Evolutionary conservation across 2,113 vertebrate species (phyloP).

Genomic region (Cheirogaleus medius): DNA sequence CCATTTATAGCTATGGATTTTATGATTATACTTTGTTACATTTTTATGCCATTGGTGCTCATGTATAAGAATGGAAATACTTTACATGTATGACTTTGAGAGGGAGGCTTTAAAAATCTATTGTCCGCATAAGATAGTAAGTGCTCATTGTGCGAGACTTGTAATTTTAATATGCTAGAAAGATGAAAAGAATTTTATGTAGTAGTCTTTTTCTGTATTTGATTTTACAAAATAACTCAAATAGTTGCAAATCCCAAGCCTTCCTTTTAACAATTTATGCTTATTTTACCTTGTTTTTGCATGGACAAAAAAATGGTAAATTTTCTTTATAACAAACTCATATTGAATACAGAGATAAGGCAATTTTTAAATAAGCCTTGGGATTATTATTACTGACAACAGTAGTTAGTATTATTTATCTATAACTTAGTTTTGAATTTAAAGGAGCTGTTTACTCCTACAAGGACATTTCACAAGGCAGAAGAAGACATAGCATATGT

Average conservation of each 20-base stretch:
- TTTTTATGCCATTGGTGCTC: constrained; percentile 42
- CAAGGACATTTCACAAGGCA: constrained; percentile 13
- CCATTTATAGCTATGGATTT: constrained; percentile 18
- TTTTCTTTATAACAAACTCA: neutral
- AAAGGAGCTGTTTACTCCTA: neutral
- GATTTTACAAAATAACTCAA: neutral
- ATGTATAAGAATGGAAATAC: neutral
- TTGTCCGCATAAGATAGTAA: neutral
- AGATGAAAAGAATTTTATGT: neutral
- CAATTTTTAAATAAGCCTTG: neutral
- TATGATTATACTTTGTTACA: constrained; percentile 14
- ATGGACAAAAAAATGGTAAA: constrained; percentile 8
- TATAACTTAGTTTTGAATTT: neutral
- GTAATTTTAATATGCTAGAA: neutral
- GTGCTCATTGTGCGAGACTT: neutral
- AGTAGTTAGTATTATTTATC: neutral
- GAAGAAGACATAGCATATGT: neutral
- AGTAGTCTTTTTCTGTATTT: neutral
- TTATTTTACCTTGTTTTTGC: constrained; percentile 20
- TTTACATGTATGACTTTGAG: neutral
- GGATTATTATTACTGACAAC: neutral
- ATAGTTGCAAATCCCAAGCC: neutral
- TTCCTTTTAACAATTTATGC: neutral
- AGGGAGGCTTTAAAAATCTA: constrained; percentile 21
- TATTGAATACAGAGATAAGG: neutral